Base-by-base conservation (phyloP, 2,888 invertebrate genomes). In the Hypsopygia costalis region DNA sequence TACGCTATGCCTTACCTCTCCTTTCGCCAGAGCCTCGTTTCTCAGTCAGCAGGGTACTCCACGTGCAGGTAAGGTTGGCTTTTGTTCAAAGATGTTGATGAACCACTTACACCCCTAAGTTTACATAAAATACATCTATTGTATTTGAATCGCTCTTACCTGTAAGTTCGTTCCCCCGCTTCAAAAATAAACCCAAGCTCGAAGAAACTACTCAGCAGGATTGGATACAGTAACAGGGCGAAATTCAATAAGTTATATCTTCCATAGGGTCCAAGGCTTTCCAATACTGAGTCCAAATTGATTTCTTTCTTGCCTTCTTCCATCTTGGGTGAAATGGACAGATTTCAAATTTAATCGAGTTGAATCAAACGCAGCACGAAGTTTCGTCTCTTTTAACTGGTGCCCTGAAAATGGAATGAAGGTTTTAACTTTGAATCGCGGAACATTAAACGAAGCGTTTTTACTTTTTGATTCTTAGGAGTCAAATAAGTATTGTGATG, bases 121-220 rank as follows among this genome's bases (percentile, higher is more conserved):
- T n/a, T n/a, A n/a, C n/a, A n/a, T n/a, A n/a, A n/a, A n/a, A n/a
- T n/a, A n/a, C n/a, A n/a, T n/a, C n/a, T n/a, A n/a, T n/a, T n/a
- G n/a, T n/a, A 16, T 16, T 16, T 4, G 16, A 10, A n/a, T 39
- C 10, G 5, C 39, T 44, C 68, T 62, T 34, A 85, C 87, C 87
- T 76, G 58, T 87, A 87, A 40, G 52, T 52, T 27, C 74, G 70
- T 47, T 79, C 75, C 43, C 80, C 80, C 0, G 87, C 87, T 62
- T 88, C 87, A 60, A 86, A 88, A 41, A 88, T 86, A 51, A 80
- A 88, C 1, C 87, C 87, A 46, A 86, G 85, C 38, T 87, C 87
- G 43, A 78, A 87, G 65, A 87, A 87, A 47, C 79, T 78, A 58
- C 86, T 87, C 49, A 88, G 47, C 29, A 87, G 50, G 37, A 87